Percentiles rank a stretch among this genome's conserved stretches.
These are phyloP conservation scores for Xenopus borealis DNA, from an alignment of 2,113 vertebrate genomes.

Conservation along the genomic window DNA sequence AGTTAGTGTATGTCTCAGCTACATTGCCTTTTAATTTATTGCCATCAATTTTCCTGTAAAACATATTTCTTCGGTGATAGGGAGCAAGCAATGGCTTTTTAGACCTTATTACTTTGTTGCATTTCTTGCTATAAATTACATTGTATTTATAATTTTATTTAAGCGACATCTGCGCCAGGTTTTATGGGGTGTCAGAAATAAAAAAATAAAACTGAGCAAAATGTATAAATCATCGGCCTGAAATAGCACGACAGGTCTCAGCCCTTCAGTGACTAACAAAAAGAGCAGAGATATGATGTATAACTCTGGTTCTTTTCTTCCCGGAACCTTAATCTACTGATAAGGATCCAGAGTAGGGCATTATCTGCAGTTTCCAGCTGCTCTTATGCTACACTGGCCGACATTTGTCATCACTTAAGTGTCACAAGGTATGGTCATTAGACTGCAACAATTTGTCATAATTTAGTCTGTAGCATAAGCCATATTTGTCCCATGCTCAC, in stretches of 20 bases:
- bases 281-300: background rate
- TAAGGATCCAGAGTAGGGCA: constrained; percentile 3
- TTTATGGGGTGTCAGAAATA: background rate
- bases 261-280: background rate
- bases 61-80: no score
- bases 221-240: background rate
- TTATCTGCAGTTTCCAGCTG: constrained; percentile 13
- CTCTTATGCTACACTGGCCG: background rate
- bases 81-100: no score
- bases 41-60: no score
- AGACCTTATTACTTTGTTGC: no score
- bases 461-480: background rate
- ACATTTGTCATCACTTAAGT: background rate
- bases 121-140: no score
- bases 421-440: background rate
- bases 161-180: no score
- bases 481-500: background rate
- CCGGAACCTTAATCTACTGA: background rate
- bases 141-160: no score
- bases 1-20: no score
- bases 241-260: background rate
- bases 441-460: background rate
- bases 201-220: background rate
- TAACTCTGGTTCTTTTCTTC: background rate
- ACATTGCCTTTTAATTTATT: no score